Conservation (phyloP, 1,140 invertebrate species). For the Lysiphlebus fabarum region DNA sequence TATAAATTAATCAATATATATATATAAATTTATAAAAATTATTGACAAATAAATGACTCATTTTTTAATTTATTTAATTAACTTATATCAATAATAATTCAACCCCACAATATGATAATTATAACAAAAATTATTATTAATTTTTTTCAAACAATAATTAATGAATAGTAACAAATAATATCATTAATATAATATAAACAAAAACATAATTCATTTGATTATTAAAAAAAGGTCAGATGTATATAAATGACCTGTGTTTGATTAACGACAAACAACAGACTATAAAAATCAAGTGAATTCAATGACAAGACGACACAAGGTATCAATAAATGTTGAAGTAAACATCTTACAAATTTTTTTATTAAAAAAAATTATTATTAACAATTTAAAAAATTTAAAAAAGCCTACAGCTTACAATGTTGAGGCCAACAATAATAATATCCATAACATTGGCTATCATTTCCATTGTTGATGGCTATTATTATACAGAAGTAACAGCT, state of each 20-base stretch:
- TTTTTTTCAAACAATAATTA: constrained; percentile 1
- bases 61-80: no score
- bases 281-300: constrained; percentile 10
- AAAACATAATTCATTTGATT: no score
- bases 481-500: constrained; percentile 37
- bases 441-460: constrained; percentile 30
- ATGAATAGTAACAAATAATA: background rate
- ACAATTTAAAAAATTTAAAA: no score
- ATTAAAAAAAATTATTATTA: no score
- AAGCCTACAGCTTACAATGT: constrained; percentile 27
- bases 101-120: no score
- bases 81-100: no score
- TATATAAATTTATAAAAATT: no score
- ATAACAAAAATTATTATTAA: no score
- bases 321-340: constrained; percentile 4
- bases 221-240: background rate
- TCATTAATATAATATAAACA: no score
- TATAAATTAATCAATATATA: no score
- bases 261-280: constrained; percentile 6
- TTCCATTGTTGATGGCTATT: constrained; percentile 24
- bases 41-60: no score
- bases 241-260: background rate
- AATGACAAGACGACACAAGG: background rate
- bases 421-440: constrained; percentile 30
- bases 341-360: no score